Base-by-base conservation (phyloP, 2,797 vertebrate genomes). In the Champsocephalus gunnari region DNA sequence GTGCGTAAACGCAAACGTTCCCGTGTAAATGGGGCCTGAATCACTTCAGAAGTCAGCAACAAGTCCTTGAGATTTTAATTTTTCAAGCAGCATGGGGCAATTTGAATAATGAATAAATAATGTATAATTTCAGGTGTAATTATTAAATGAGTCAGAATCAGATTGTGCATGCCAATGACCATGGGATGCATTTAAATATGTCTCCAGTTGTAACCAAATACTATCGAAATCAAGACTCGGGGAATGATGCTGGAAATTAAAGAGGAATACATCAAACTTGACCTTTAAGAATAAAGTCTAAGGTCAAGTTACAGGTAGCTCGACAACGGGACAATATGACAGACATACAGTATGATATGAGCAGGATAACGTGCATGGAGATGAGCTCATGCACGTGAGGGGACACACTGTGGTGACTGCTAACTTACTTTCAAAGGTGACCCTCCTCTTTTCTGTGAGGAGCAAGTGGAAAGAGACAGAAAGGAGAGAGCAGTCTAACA, bases 341-440 rank as follows among this genome's bases (percentile, higher is more conserved):
- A 70, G 44, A 71, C 60, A 67, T 9, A 56, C 9, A 61, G 14
- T 47, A 48, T 51, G 79, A 73, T n/a, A 62, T 75, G 66, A 62
- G 34, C 38, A 50, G 16, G 54, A 56, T 28, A 71, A 51, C 83
- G 85, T 88, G 80, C 81, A 85, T 75, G 71, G 28, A 53, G 60
- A 87, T 77, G 76, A 79, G 67, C 48, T 78, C 72, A 71, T 66
- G 67, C 78, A 77, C 75, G 70, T 59, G 59, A 57, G 32, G 58
- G 44, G 59, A 80, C 59, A 49, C 58, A 56, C 50, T 28, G n/a
- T 66, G 65, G 61, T 77, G 80, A 87, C 85, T 83, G 84, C 89
- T 83, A 81, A 96, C 95, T 95, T 96, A 96, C 94, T 95, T 94
- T 96, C 95, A 91, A 95, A 96, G 68, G 94, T 96, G 90, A 95